A percentile compares a stretch with the other conserved stretches of the same genome.
Evolutionary conservation across 2,113 vertebrate genomes (phyloP).

Genomic region (Antigone vipio): DNA sequence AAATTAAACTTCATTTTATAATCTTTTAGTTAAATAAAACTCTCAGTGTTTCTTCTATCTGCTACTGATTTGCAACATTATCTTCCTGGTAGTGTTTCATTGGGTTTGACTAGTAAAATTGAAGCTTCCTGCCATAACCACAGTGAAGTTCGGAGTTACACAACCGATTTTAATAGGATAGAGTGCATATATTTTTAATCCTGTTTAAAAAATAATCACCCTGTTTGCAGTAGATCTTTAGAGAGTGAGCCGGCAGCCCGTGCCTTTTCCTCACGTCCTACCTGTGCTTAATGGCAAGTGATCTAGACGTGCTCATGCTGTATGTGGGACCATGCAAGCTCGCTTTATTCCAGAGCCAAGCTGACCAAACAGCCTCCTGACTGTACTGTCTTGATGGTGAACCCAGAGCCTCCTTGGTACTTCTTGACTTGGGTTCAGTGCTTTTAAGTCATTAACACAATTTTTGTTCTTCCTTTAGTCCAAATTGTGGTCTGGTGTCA

Average conservation of each 20-base stretch:
- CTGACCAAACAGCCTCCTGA: neutral
- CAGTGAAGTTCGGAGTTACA: neutral
- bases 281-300: neutral
- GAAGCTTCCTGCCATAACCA: neutral
- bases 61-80: neutral
- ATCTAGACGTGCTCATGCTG: neutral
- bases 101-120: neutral
- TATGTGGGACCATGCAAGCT: neutral
- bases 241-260: neutral
- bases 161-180: neutral
- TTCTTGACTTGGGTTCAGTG: neutral
- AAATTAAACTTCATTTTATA: neutral
- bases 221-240: neutral
- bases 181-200: neutral
- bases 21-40: neutral
- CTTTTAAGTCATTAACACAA: neutral
- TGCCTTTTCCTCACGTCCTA: neutral
- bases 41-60: neutral
- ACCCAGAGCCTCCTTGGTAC: neutral
- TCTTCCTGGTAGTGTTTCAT: neutral
- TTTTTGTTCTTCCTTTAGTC: neutral
- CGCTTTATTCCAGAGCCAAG: neutral
- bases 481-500: neutral
- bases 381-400: neutral
- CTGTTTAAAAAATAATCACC: neutral